Evolutionary conservation across 2,113 vertebrate species (phyloP).

Genomic region (Garra rufa): DNA sequence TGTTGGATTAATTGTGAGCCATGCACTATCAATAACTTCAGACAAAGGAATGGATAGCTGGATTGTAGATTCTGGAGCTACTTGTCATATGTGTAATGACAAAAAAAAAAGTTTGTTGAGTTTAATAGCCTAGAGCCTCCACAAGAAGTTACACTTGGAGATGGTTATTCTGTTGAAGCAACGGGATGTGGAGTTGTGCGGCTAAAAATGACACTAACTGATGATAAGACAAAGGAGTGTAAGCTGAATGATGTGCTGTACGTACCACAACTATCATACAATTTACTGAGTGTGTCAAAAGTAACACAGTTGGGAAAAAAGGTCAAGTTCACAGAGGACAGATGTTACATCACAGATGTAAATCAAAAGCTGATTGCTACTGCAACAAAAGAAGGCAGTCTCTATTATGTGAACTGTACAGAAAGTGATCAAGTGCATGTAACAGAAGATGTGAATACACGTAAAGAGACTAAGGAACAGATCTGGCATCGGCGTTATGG

Average conservation of each 20-base stretch:
- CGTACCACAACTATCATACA: neutral
- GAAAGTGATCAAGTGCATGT: neutral
- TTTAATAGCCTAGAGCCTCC: neutral
- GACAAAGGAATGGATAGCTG: neutral
- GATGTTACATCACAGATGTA: neutral
- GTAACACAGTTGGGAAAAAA: neutral
- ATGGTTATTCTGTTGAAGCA: neutral
- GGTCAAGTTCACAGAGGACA: neutral
- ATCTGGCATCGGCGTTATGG: neutral
- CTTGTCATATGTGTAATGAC: neutral
- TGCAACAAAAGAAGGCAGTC: neutral
- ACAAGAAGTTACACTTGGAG: neutral
- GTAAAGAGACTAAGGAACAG: neutral
- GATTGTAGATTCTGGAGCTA: neutral
- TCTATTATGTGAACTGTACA: neutral
- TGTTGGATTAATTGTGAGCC: neutral
- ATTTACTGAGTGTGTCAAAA: slow-evolving; percentile 2
- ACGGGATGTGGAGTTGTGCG: neutral
- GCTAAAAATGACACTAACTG: neutral
- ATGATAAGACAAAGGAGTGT: neutral
- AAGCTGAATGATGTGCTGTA: neutral
- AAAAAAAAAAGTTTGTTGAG: neutral
- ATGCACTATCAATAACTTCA: neutral
- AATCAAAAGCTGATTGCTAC: neutral
- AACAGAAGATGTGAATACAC: neutral